Base-by-base conservation (phyloP, 2,888 invertebrate genomes). In the Cryptus armator region DNA sequence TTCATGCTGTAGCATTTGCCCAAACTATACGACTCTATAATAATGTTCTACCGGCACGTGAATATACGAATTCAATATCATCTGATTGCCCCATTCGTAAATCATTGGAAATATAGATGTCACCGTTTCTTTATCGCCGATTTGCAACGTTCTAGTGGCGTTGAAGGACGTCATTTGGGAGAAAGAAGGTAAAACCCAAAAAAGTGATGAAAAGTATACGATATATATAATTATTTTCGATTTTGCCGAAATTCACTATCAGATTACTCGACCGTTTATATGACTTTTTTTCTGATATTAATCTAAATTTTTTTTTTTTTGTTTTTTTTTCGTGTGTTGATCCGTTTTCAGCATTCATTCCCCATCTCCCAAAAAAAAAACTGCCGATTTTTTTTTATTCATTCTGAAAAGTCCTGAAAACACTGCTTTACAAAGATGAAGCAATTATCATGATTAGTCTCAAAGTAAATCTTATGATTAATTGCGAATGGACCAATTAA, bases 41-140 rank as follows among this genome's bases (percentile, higher is more conserved):
- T 59, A 68, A 29, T 16, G 10, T 48, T 48, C 19, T 14, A 32
- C n/a, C 14, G 72, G 29, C 43, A 48, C 46, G 37, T 66, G 46
- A 81, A 77, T 81, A 81, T 81, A 19, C 53, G 56, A 68, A 81
- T 32, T 81, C 72, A 81, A 84, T 84, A 56, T 75, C 70, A 14
- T 53, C 74, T 81, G 84, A 84, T 84, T 81, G 84, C 78, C 64
- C 74, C 56, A 81, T 81, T 84, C 81, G 68, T n/a, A 64, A 67
- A 76, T 44, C 19, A 9, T 43, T 59, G 56, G 56, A 81, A 78
- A 84, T 81, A 46, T 43, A 78, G 74, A 81, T 56, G 81, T 84
- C 81, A 75, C 46, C 64, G 64, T 71, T 68, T 68, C 70, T 74
- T 70, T 64, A n/a, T 62, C 29, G 10, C 43, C 71, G 16, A 81